Conservation (phyloP, 2,113 vertebrate species). For the Vulpes ferrilata region DNA sequence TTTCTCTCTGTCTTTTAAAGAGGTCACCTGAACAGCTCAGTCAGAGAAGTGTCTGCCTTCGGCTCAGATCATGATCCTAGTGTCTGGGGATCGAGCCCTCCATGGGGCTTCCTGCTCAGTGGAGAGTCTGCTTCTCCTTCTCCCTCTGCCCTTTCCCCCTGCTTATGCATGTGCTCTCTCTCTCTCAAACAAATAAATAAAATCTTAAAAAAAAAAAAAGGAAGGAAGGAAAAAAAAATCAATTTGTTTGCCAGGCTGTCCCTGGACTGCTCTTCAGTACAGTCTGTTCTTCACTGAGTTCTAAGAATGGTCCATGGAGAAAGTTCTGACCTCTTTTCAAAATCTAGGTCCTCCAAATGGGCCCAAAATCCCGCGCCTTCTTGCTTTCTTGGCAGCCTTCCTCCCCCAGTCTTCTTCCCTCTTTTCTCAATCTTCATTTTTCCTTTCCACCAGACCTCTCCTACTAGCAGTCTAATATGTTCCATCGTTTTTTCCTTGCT, state of each 20-base stretch:
- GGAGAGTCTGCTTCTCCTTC: too few species aligned
- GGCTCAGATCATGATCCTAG: too few species aligned
- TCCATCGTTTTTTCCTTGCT: neutral
- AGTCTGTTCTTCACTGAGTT: neutral
- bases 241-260: neutral
- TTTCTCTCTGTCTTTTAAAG: too few species aligned
- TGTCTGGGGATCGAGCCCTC: too few species aligned
- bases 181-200: too few species aligned
- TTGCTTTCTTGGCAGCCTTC: neutral
- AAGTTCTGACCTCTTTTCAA: neutral
- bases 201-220: neutral
- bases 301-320: neutral
- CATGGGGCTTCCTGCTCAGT: too few species aligned
- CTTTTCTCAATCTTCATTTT: neutral
- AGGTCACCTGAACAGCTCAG: too few species aligned
- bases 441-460: neutral
- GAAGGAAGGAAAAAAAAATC: neutral
- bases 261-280: neutral
- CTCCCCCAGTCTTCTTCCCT: neutral
- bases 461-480: neutral
- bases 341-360: neutral
- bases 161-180: too few species aligned
- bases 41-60: too few species aligned
- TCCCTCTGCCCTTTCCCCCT: too few species aligned
- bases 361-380: neutral